Base-by-base conservation (phyloP, 2,888 invertebrate species). In the Anodontia alba region DNA sequence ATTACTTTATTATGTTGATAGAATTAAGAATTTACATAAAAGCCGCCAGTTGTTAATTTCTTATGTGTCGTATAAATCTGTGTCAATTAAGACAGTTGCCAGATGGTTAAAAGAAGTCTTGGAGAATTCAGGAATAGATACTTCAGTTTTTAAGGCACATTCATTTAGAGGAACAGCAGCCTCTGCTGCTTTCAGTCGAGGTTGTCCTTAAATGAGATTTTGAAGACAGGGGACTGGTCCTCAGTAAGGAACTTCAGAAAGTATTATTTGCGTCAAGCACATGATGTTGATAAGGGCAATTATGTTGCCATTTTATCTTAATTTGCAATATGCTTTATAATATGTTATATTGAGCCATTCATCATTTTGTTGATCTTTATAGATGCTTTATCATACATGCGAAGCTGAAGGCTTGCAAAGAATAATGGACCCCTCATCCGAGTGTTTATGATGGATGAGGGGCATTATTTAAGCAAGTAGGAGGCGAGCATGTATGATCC, bases 211-310 rank as follows among this genome's bases (percentile, higher is more conserved):
- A 29, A 10, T 17, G 76, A 76, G 17, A 80, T 80, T 72, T 31
- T 76, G 17, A 76, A 38, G 46, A 72, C 72, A 29, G 80, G 76
- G 1, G 68, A 73, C 43, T 76, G 76, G 80, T 51, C 72, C 1
- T 76, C 80, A 33, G 67, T 43, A n/a, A 80, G 70, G 33, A 79
- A 66, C n/a, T n/a, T n/a, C n/a, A n/a, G n/a, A n/a, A n/a, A n/a
- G n/a, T n/a, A n/a, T n/a, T n/a, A n/a, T n/a, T 33, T 79, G 68
- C 26, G 29, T 31, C n/a, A 20, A 62, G 29, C 75, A 54, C 43
- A 69, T 8, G 12, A 20, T 17, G 12, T 49, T 8, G 10, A 10
- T 49, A 5, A 10, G 5, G 49, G 20, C 20, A 20, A 20, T 3
- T 17, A 20, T 49, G 10, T 49, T 49, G 20, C 8, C 20, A 20